A percentile compares a stretch with the other conserved stretches of the same genome.
Evolutionary conservation across 2,797 vertebrate genomes (phyloP).

Genomic region (Prunella strophiata): DNA sequence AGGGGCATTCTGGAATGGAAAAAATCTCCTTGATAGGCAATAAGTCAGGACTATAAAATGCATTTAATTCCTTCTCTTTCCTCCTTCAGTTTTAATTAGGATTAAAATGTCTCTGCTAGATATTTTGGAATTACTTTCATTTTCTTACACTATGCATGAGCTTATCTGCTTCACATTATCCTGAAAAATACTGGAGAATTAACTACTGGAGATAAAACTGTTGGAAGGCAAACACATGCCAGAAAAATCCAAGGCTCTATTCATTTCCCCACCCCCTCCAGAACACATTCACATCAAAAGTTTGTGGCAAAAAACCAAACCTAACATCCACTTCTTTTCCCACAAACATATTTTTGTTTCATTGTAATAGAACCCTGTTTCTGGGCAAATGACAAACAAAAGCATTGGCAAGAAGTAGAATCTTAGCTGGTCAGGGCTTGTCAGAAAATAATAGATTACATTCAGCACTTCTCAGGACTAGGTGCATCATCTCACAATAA

Average conservation of each 20-base stretch:
- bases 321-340: neutral
- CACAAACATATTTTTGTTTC: neutral
- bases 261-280: neutral
- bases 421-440: neutral
- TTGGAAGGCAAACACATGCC: neutral
- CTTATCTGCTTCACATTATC: neutral
- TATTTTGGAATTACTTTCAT: slow-evolving; percentile 35
- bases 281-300: neutral
- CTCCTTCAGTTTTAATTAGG: slow-evolving; percentile 42
- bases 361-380: neutral
- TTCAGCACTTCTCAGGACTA: neutral
- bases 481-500: neutral
- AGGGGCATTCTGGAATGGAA: slow-evolving; percentile 11
- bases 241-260: neutral
- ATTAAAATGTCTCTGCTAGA: slow-evolving; percentile 30
- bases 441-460: neutral
- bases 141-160: neutral
- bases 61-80: slow-evolving; percentile 4
- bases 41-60: neutral
- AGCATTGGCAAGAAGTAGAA: neutral
- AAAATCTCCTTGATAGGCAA: neutral
- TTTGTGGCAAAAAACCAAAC: neutral
- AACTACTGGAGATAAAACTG: neutral
- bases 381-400: neutral
- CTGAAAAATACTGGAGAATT: neutral